Conservation (phyloP, 2,888 invertebrate species). For the Isoperla grammatica region DNA sequence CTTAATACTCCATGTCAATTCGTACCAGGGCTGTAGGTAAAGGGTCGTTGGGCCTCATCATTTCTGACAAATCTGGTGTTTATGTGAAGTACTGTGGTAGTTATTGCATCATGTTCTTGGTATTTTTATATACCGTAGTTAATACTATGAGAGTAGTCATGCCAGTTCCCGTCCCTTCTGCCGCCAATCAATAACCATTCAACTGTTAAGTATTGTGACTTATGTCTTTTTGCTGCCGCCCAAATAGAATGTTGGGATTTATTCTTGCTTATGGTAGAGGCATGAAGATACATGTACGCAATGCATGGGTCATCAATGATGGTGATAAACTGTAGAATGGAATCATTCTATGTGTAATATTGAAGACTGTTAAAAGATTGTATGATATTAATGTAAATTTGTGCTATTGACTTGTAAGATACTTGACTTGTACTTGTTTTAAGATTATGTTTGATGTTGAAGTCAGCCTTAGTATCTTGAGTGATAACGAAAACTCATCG, state of each 20-base stretch:
- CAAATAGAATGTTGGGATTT: neutral
- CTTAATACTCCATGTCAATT: constrained; percentile 32
- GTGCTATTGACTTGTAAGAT: constrained; percentile 14
- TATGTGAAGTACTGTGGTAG: constrained; percentile 22
- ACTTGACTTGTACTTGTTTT: constrained; percentile 16
- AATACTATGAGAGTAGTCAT: constrained; percentile 23
- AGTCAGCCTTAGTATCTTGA: constrained; percentile 28
- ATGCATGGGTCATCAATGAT: constrained; percentile 1
- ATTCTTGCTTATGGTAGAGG: constrained; percentile 13
- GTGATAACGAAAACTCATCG: constrained; percentile 23
- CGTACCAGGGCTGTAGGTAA: constrained; percentile 30
- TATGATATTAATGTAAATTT: constrained; percentile 11
- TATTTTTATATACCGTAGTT: constrained; percentile 31
- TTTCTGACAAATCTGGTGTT: constrained; percentile 24
- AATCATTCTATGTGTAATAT: constrained; percentile 7
- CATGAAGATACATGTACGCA: constrained; percentile 3
- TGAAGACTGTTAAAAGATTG: constrained; percentile 18
- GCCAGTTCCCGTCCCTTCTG: constrained; percentile 27
- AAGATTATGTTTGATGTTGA: constrained; percentile 28
- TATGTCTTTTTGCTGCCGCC: too few relatives aligned
- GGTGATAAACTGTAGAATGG: constrained; percentile 8
- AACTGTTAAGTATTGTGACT: constrained; percentile 18
- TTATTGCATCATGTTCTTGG: constrained; percentile 27
- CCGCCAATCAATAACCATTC: constrained; percentile 22
- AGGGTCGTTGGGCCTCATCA: constrained; percentile 16